Evolutionary conservation across 2,888 invertebrate genomes (phyloP).

Genomic region (Aspidapion aeneum): DNA sequence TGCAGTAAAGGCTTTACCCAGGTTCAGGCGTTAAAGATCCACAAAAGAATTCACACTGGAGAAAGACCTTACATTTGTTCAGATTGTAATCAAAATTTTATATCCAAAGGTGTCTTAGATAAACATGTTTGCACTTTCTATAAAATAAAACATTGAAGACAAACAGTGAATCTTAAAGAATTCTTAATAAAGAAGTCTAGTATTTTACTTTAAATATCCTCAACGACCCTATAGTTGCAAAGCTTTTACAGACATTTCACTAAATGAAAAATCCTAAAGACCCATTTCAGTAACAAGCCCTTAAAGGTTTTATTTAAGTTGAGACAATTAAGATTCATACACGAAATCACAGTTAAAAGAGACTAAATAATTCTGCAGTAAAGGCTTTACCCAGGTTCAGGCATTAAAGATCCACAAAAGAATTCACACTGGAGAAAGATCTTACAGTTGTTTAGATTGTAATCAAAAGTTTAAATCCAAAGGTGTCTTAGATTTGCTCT

Average conservation of each 20-base stretch:
- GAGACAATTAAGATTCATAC: no score
- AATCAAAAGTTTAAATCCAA: background rate
- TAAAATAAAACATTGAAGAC: no score
- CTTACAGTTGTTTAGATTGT: background rate
- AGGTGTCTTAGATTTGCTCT: background rate
- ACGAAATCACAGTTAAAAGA: background rate
- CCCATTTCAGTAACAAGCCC: no score
- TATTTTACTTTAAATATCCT: no score
- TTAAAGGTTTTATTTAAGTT: no score
- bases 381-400: conserved; percentile 9
- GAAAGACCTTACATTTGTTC: background rate
- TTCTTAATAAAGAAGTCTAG: no score
- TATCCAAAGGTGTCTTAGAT: background rate
- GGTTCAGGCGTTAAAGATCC: conserved; percentile 14
- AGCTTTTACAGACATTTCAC: background rate
- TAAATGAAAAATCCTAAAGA: background rate
- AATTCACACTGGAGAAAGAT: conserved; percentile 19
- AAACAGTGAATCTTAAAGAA: no score
- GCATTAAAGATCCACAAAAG: conserved; percentile 19
- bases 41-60: conserved; percentile 22
- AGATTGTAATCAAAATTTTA: background rate
- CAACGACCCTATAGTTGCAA: background rate
- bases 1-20: conserved; percentile 19
- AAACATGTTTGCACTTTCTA: background rate
- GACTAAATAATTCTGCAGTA: conserved; percentile 19